Evolutionary conservation across 2,888 invertebrate species (phyloP).

Genomic region (Axea sp.): DNA sequence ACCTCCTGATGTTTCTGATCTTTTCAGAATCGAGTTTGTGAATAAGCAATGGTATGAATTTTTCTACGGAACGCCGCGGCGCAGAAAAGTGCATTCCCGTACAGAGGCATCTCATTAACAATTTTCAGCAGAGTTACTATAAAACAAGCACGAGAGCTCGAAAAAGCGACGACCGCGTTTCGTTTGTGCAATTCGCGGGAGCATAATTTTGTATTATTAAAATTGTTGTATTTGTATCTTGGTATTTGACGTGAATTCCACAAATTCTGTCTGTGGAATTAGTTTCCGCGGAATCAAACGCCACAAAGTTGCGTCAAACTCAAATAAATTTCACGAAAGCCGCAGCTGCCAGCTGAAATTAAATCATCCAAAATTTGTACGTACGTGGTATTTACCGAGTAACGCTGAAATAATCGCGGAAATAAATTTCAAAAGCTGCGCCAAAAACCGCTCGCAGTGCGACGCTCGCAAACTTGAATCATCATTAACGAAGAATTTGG

Average conservation of each 20-base stretch:
- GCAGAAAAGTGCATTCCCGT: background rate
- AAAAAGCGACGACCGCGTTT: background rate
- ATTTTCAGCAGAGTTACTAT: too few relatives aligned
- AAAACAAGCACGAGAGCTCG: too few relatives aligned
- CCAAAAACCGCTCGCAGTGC: background rate
- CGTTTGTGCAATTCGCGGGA: background rate
- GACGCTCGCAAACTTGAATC: conserved; percentile 1
- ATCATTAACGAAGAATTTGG: conserved; percentile 7
- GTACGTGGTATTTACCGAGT: conserved; percentile 34
- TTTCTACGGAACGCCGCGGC: too few relatives aligned
- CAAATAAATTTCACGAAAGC: conserved; percentile 51
- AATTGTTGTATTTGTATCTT: conserved; percentile 39
- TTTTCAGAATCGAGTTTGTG: too few relatives aligned
- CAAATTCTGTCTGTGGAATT: conserved; percentile 30
- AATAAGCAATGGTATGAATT: too few relatives aligned
- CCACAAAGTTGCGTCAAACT: conserved; percentile 51
- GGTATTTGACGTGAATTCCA: conserved; percentile 30
- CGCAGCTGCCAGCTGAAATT: conserved; percentile 43
- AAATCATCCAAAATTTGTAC: conserved; percentile 50
- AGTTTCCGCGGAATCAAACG: conserved; percentile 50
- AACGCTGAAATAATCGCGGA: conserved; percentile 38
- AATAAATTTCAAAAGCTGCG: conserved; percentile 37
- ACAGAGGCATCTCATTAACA: too few relatives aligned
- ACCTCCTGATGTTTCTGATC: too few relatives aligned
- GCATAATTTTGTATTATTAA: conserved; percentile 31